These are phyloP conservation scores for Argyra leucocephala DNA, from an alignment of 2,888 invertebrate genomes.

Conservation along the genomic window DNA sequence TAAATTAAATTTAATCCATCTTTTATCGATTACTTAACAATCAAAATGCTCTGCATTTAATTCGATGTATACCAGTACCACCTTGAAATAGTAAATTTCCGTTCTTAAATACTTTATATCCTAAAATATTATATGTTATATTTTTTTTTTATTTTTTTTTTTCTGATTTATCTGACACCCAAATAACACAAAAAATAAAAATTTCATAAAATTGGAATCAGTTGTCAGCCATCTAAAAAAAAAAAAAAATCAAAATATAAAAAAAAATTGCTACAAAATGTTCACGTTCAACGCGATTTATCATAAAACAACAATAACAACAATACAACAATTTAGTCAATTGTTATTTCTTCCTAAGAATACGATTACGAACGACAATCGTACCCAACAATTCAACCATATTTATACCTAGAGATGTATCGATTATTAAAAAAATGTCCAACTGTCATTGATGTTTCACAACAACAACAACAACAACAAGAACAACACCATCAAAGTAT, in stretches of 20 bases:
- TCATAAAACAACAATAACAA: not conserved
- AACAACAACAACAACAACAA: not conserved
- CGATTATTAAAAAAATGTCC: constrained; percentile 1
- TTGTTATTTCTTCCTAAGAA: no score
- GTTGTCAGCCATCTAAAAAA: not conserved
- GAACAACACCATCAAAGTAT: not conserved
- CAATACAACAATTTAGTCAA: no score
- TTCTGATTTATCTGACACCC: not conserved
- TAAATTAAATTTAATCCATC: no score
- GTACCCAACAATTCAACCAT: no score
- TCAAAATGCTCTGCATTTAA: not conserved
- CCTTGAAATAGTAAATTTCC: not conserved
- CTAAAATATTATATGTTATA: not conserved
- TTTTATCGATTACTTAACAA: no score
- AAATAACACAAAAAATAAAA: not conserved
- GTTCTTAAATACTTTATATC: not conserved
- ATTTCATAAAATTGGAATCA: not conserved
- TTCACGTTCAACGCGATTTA: not conserved
- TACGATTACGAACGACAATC: no score
- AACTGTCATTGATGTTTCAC: not conserved
- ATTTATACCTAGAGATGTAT: not conserved
- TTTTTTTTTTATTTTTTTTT: not conserved
- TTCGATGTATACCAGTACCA: not conserved
- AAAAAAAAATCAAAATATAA: not conserved
- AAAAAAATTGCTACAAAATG: not conserved